Conservation (phyloP, 2,113 vertebrate genomes). For the Epinephelus moara region DNA sequence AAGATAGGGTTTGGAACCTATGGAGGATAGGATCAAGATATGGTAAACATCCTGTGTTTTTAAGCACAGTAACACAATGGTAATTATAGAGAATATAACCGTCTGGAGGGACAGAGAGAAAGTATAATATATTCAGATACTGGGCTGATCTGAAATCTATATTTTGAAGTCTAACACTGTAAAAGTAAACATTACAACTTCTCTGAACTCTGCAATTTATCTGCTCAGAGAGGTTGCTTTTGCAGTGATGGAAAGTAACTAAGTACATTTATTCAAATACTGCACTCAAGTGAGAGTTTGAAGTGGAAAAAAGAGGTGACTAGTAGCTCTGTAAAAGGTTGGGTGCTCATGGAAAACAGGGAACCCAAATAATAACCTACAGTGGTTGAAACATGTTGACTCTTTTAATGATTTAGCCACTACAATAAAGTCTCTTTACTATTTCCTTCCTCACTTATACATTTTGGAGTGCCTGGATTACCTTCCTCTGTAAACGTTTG, state of each 20-base stretch:
- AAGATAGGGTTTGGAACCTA: conserved; percentile 42
- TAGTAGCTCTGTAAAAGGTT: too few relatives aligned
- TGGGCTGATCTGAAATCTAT: conserved; percentile 11
- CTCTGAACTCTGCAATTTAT: neutral
- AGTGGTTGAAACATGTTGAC: too few relatives aligned
- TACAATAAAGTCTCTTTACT: too few relatives aligned
- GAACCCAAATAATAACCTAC: too few relatives aligned
- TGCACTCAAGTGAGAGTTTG: neutral
- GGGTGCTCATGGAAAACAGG: too few relatives aligned
- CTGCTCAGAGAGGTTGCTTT: neutral
- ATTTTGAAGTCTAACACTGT: neutral
- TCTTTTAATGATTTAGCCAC: too few relatives aligned
- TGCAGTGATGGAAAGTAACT: neutral
- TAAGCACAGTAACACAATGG: neutral
- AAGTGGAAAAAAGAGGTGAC: too few relatives aligned
- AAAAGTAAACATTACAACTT: conserved; percentile 16
- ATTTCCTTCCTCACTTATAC: too few relatives aligned
- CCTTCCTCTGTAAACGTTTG: too few relatives aligned
- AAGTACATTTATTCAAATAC: neutral
- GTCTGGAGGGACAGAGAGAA: conserved; percentile 1
- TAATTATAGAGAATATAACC: conserved; percentile 21
- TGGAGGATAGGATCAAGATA: conserved; percentile 41
- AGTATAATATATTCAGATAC: neutral
- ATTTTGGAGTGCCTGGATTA: too few relatives aligned
- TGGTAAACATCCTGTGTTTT: conserved; percentile 54